phyloP scores from a whole-genome alignment of 1,140 invertebrate species.

The Charaxes varanes region DNA sequence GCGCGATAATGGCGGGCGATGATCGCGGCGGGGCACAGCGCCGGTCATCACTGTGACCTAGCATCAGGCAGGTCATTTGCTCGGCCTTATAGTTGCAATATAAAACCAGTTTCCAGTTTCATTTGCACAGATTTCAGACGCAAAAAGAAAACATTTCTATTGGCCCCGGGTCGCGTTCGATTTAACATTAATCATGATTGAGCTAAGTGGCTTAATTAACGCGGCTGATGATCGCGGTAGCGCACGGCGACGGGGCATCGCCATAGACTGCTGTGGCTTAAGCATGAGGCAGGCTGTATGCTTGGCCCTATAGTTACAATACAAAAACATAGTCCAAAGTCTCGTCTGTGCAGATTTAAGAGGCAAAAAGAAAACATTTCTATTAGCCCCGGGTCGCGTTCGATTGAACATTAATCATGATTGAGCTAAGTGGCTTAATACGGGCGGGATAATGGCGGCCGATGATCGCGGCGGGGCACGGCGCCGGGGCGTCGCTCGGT shows the following conservation, averaged over 20 bases:
- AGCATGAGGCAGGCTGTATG: no score
- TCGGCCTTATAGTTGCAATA: no score
- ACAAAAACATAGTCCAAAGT: no score
- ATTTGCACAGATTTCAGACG: no score
- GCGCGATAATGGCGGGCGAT: conserved; percentile 64
- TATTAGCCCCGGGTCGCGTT: conserved; percentile 62
- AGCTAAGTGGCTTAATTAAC: conserved; percentile 73
- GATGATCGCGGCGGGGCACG: conserved; percentile 63
- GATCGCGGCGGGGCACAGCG: conserved; percentile 63
- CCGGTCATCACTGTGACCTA: no score
- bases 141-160: conserved; percentile 71
- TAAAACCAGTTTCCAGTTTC: no score
- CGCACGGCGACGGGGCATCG: conserved; percentile 58
- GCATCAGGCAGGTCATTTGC: no score
- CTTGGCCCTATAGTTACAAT: no score
- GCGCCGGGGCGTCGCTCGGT: conserved; percentile 50
- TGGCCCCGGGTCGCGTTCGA: conserved; percentile 60
- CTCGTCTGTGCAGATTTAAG: no score
- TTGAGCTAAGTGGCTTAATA: conserved; percentile 74
- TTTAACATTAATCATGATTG: conserved; percentile 74
- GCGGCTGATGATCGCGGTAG: conserved; percentile 60
- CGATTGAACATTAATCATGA: conserved; percentile 73
- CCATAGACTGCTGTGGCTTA: no score
- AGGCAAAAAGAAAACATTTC: no score
- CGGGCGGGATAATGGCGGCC: conserved; percentile 62